These are phyloP conservation scores for Calonectris borealis DNA, from an alignment of 2,113 vertebrate genomes.

Conservation along the genomic window DNA sequence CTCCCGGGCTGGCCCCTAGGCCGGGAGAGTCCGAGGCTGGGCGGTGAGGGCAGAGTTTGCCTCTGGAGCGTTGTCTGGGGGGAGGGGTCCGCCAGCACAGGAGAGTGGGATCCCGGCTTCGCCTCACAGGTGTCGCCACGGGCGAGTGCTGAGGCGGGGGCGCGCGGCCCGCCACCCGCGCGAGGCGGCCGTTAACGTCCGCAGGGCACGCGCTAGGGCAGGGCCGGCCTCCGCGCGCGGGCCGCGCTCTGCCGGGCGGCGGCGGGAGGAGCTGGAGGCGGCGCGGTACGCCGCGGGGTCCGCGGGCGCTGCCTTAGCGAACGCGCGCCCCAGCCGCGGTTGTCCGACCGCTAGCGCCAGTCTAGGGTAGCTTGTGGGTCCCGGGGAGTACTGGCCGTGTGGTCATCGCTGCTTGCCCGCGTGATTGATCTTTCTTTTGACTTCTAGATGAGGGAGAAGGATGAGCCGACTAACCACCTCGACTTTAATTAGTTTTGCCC, in stretches of 20 bases:
- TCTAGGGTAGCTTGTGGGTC: not conserved
- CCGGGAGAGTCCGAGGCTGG: not conserved
- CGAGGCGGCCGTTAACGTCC: too few species aligned
- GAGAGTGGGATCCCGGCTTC: not conserved
- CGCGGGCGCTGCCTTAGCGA: not conserved
- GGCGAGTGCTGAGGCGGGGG: not conserved
- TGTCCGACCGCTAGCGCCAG: not conserved
- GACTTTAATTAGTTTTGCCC: not conserved
- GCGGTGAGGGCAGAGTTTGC: not conserved
- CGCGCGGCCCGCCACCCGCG: not conserved
- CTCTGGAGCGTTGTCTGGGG: not conserved
- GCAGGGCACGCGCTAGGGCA: not conserved
- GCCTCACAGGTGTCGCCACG: not conserved
- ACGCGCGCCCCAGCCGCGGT: too few species aligned
- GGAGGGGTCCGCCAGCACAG: too few species aligned
- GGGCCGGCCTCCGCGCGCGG: not conserved
- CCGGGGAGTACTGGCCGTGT: rapidly evolving
- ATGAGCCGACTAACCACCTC: not conserved
- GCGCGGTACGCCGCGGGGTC: not conserved
- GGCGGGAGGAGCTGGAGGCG: not conserved
- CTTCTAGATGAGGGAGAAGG: not conserved
- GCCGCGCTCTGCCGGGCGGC: not conserved
- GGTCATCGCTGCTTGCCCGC: not conserved
- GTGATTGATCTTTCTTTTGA: too few species aligned
- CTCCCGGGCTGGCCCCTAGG: not conserved